A percentile compares a stretch with the other conserved stretches of the same genome.
These are phyloP conservation scores for Sinotaia quadrata DNA, from an alignment of 2,888 invertebrate genomes.

Conservation along the genomic window DNA sequence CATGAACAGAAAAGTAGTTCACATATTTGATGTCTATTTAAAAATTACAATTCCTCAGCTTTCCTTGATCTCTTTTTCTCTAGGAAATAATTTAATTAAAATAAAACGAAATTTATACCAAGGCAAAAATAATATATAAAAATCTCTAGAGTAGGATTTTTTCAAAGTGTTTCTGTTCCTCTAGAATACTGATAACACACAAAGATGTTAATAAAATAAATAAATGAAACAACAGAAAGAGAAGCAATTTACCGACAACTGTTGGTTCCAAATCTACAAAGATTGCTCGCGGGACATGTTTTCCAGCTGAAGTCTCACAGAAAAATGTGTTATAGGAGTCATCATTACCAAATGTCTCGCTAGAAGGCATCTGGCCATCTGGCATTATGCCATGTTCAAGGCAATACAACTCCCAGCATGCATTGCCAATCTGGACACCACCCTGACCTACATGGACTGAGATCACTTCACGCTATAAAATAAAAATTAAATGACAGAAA, in stretches of 20 bases:
- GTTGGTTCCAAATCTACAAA: conserved; percentile 97
- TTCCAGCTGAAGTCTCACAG: conserved; percentile 90
- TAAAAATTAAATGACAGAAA: not conserved
- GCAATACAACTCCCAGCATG: not conserved
- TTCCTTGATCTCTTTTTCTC: too few species aligned
- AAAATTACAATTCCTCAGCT: too few species aligned
- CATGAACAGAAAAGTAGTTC: too few species aligned
- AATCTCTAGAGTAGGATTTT: too few species aligned
- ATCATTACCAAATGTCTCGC: not conserved
- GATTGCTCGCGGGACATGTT: conserved; percentile 92
- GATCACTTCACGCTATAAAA: not conserved
- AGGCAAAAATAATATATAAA: too few species aligned
- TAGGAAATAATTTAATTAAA: too few species aligned
- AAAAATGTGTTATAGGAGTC: conserved; percentile 36
- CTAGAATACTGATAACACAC: too few species aligned
- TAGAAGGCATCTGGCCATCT: not conserved
- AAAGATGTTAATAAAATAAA: too few species aligned
- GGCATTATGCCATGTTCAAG: not conserved
- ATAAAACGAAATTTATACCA: too few species aligned
- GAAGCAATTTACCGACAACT: conserved; percentile 82
- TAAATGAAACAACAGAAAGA: too few species aligned
- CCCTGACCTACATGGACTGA: not conserved
- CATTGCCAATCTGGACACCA: conserved; percentile 3
- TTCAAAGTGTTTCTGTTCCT: too few species aligned
- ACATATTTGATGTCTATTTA: too few species aligned